Evolutionary conservation across 2,113 vertebrate species (phyloP).

Genomic region (Paradoxurus hermaphroditus): DNA sequence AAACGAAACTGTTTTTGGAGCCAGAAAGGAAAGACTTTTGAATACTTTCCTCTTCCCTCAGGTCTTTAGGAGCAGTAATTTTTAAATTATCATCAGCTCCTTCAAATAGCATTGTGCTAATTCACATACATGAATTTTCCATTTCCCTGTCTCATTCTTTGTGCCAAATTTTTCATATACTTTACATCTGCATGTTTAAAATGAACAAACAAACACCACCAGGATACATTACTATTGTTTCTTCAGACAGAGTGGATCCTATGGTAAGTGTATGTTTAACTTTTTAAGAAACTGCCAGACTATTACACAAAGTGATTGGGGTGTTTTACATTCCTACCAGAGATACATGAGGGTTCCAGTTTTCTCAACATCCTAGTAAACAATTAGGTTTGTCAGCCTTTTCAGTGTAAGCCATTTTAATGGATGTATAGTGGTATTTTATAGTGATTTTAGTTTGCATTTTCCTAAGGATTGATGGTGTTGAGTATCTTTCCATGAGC

Average conservation of each 20-base stretch:
- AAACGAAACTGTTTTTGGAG: conserved; percentile 58
- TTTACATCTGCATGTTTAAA: background rate
- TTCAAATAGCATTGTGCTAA: background rate
- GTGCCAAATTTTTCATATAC: background rate
- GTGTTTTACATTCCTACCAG: background rate
- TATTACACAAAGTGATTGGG: background rate
- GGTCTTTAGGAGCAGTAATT: conserved; percentile 36
- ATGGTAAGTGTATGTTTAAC: background rate
- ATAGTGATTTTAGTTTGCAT: background rate
- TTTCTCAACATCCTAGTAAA: background rate
- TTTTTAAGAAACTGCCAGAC: background rate
- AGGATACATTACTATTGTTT: background rate
- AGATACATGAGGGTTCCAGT: background rate
- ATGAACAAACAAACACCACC: background rate
- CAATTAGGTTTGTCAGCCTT: background rate
- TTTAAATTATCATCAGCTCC: background rate
- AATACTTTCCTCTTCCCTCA: conserved; percentile 38
- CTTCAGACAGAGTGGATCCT: background rate
- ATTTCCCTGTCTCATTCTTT: background rate
- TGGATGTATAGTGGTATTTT: background rate
- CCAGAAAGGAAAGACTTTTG: conserved; percentile 47
- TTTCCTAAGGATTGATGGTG: background rate
- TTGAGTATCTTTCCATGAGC: background rate
- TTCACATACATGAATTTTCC: background rate
- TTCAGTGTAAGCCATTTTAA: background rate